Conservation (phyloP, 2,797 vertebrate species). For the Rhinatrema bivittatum region DNA sequence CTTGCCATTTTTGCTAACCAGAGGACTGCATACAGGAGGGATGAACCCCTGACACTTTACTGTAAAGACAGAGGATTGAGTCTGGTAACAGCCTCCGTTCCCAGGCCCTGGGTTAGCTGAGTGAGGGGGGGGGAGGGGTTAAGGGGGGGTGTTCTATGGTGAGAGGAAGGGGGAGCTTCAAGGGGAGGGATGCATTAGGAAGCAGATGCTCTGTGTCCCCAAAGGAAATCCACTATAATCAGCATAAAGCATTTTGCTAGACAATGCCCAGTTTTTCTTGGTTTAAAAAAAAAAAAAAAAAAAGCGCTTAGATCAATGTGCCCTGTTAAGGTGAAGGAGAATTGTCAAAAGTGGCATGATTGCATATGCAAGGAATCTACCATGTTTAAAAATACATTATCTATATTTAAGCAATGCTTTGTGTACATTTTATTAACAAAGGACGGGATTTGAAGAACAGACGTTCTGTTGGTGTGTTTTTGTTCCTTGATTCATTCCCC, state of each 20-base stretch:
- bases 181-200: constrained; percentile 29
- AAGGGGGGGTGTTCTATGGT: constrained; percentile 23
- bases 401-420: constrained; percentile 50
- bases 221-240: constrained; percentile 48
- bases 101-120: constrained; percentile 44
- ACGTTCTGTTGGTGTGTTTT: constrained; percentile 49
- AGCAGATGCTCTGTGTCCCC: constrained; percentile 53
- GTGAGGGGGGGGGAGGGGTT: constrained; percentile 41
- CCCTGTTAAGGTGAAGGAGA: constrained; percentile 45
- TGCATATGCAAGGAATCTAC: constrained; percentile 33
- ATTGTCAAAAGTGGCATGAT: constrained; percentile 38
- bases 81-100: constrained; percentile 38
- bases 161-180: background rate
- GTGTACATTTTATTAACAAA: constrained; percentile 55
- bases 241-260: constrained; percentile 43
- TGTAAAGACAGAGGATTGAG: constrained; percentile 18
- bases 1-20: constrained; percentile 36
- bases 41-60: constrained; percentile 29
- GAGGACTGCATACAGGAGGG: constrained; percentile 24
- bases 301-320: constrained; percentile 38
- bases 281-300: constrained; percentile 26
- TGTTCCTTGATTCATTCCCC: constrained; percentile 11
- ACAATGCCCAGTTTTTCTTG: constrained; percentile 45
- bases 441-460: constrained; percentile 54
- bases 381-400: constrained; percentile 42